Conservation (phyloP, 2,797 vertebrate species). For the Carduelis carduelis region DNA sequence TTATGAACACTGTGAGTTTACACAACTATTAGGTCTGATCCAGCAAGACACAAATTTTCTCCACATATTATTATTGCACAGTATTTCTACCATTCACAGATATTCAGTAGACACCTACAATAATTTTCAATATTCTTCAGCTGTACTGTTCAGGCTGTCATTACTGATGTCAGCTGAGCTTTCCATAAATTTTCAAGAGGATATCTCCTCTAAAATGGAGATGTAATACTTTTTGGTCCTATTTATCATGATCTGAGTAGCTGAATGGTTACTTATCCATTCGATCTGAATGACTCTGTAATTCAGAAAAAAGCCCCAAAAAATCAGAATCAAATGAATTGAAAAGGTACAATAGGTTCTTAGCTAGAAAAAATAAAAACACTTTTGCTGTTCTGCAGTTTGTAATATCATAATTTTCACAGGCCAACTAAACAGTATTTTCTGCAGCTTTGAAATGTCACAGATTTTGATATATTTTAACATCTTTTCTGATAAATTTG, state of each 20-base stretch:
- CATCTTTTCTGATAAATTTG: background rate
- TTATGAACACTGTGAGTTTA: background rate
- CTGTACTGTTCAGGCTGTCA: background rate
- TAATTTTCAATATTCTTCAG: background rate
- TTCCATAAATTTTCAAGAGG: background rate
- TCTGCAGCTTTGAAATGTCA: background rate
- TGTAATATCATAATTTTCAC: background rate
- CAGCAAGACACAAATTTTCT: background rate
- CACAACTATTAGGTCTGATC: background rate
- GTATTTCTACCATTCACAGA: background rate
- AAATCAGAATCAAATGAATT: background rate
- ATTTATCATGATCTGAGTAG: background rate
- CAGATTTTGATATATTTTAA: background rate
- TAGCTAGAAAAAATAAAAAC: background rate
- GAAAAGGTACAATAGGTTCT: background rate
- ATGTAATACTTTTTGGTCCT: background rate
- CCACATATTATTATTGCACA: background rate
- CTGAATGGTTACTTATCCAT: background rate
- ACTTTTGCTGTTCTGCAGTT: background rate
- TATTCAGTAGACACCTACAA: background rate
- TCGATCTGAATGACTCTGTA: background rate
- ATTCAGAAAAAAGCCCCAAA: background rate
- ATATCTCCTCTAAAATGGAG: background rate
- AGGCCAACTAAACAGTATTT: background rate
- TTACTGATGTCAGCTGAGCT: background rate